These are phyloP conservation scores for Falco novaeseelandiae DNA, from an alignment of 2,797 vertebrate species.

Conservation along the genomic window DNA sequence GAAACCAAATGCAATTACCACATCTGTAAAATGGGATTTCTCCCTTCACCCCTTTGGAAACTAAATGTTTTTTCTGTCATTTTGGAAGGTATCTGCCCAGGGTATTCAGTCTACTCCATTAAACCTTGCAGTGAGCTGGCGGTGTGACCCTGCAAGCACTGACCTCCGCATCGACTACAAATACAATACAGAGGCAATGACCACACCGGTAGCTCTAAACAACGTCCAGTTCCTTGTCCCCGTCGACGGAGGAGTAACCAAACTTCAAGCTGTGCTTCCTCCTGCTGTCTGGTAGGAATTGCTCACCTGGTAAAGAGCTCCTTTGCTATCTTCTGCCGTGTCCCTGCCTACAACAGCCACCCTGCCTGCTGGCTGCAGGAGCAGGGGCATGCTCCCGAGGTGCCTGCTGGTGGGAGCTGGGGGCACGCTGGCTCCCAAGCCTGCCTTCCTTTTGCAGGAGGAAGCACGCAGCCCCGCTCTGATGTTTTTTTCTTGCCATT, in stretches of 20 bases:
- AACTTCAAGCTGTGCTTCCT: slow-evolving; percentile 93
- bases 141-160: slow-evolving; percentile 88
- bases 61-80: slow-evolving; percentile 67
- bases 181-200: slow-evolving; percentile 94
- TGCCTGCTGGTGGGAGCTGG: background rate
- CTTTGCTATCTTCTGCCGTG: background rate
- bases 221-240: slow-evolving; percentile 93
- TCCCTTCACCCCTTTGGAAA: slow-evolving; percentile 10
- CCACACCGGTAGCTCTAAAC: slow-evolving; percentile 88
- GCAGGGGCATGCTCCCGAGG: fast-evolving
- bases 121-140: slow-evolving; percentile 96
- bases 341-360: background rate
- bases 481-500: background rate
- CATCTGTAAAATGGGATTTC: slow-evolving; percentile 11
- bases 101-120: slow-evolving; percentile 96
- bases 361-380: background rate
- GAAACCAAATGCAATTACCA: background rate
- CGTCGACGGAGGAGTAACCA: slow-evolving; percentile 89
- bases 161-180: slow-evolving; percentile 98
- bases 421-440: fast-evolving
- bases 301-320: background rate
- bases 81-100: slow-evolving; percentile 88
- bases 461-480: fast-evolving
- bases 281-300: slow-evolving; percentile 89
- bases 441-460: background rate